A percentile compares a stretch with the other conserved stretches of the same genome.
Conservation (phyloP, 2,888 invertebrate species). For the Chrysotoxum bicinctum region DNA sequence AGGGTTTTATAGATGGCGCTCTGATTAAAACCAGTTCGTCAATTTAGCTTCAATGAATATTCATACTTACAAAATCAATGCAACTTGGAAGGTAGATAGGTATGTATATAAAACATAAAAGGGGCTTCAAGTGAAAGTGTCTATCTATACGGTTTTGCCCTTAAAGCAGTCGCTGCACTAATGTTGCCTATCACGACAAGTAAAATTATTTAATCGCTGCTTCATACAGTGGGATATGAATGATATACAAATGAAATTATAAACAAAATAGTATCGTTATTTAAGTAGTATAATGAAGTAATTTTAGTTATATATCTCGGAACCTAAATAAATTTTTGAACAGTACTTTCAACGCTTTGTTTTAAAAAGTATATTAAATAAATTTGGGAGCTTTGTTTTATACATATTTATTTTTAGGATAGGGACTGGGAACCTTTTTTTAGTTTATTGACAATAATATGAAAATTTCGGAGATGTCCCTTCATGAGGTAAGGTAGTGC, state of each 20-base stretch:
- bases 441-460: too few species aligned
- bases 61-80: conserved; percentile 18
- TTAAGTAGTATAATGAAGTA: too few species aligned
- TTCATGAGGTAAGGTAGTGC: too few species aligned
- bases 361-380: too few species aligned
- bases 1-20: conserved; percentile 10
- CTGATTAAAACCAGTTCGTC: conserved; percentile 20
- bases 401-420: too few species aligned
- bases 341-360: too few species aligned
- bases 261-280: too few species aligned
- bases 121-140: conserved; percentile 45
- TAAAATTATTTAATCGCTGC: not conserved
- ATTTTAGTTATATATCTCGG: too few species aligned
- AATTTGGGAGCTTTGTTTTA: too few species aligned
- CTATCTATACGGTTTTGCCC: conserved; percentile 13
- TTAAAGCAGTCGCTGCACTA: conserved; percentile 1
- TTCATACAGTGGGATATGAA: not conserved
- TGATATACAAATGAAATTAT: not conserved
- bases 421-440: too few species aligned
- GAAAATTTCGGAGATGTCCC: too few species aligned
- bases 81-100: not conserved
- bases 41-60: conserved; percentile 41
- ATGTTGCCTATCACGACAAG: conserved; percentile 13
- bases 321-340: too few species aligned
- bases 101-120: not conserved